Evolutionary conservation across 2,888 invertebrate species (phyloP).

Genomic region (Eupithecia subfuscata): DNA sequence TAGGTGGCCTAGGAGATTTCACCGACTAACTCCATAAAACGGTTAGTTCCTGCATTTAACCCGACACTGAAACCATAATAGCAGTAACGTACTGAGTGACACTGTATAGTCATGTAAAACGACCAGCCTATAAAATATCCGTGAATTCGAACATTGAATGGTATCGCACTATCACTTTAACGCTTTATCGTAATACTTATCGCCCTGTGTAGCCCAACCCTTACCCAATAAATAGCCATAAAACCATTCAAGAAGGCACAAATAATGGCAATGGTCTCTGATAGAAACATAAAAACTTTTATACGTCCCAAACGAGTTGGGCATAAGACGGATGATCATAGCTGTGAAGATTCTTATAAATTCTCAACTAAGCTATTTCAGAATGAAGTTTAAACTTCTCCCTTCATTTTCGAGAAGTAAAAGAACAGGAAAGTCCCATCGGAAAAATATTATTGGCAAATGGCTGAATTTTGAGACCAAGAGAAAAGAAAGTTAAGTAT

Average conservation of each 20-base stretch:
- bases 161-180: slow-evolving; percentile 26
- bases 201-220: slow-evolving; percentile 35
- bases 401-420: slow-evolving; percentile 39
- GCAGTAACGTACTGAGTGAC: slow-evolving; percentile 8
- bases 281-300: slow-evolving; percentile 46
- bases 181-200: slow-evolving; percentile 34
- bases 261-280: slow-evolving; percentile 41
- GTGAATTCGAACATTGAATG: slow-evolving; percentile 23
- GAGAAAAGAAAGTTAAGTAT: slow-evolving; percentile 34
- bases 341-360: slow-evolving; percentile 35
- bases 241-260: slow-evolving; percentile 41
- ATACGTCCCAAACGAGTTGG: slow-evolving; percentile 40
- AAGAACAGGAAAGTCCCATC: slow-evolving; percentile 43
- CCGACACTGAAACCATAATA: slow-evolving; percentile 16
- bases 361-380: slow-evolving; percentile 39
- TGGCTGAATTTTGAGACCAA: slow-evolving; percentile 40
- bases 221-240: slow-evolving; percentile 37
- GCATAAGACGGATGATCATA: slow-evolving; percentile 37
- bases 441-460: slow-evolving; percentile 47
- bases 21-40: slow-evolving; percentile 23
- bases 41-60: slow-evolving; percentile 19
- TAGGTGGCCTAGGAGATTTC: slow-evolving; percentile 25
- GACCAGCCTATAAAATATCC: slow-evolving; percentile 20
- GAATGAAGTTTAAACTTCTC: slow-evolving; percentile 42
- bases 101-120: slow-evolving; percentile 18